Evolutionary conservation across 2,888 invertebrate genomes (phyloP).

Genomic region (Holacanthella duospinosa): DNA sequence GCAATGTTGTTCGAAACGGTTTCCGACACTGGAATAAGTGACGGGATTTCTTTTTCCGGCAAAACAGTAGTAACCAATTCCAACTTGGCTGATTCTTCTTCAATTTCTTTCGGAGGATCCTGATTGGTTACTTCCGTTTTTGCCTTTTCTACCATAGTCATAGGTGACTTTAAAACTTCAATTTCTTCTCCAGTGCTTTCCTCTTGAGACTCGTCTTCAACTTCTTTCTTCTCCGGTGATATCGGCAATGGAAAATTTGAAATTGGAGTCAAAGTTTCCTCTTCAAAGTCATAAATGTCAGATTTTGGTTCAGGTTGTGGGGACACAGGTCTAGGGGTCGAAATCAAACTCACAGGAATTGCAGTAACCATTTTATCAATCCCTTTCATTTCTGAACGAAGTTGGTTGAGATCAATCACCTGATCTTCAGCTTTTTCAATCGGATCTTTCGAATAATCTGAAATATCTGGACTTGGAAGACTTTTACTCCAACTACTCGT

Average conservation of each 20-base stretch:
- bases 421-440: slow-evolving; percentile 14
- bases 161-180: background rate
- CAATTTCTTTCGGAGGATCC: too few species aligned
- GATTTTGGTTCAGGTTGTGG: slow-evolving; percentile 12
- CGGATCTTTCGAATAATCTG: background rate
- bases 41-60: background rate
- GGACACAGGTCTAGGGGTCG: slow-evolving; percentile 16
- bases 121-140: background rate
- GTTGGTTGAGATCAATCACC: slow-evolving; percentile 74
- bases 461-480: background rate
- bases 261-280: slow-evolving; percentile 30
- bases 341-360: too few species aligned
- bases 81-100: too few species aligned
- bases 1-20: too few species aligned
- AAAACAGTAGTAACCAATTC: too few species aligned
- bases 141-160: background rate
- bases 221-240: background rate
- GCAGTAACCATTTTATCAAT: slow-evolving; percentile 54
- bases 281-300: slow-evolving; percentile 35
- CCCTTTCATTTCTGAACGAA: slow-evolving; percentile 71
- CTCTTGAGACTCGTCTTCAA: background rate
- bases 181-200: background rate
- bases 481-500: slow-evolving; percentile 13
- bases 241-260: slow-evolving; percentile 10
- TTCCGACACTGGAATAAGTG: background rate